Conservation (phyloP, 2,888 invertebrate genomes). For the Salpingus planirostris region DNA sequence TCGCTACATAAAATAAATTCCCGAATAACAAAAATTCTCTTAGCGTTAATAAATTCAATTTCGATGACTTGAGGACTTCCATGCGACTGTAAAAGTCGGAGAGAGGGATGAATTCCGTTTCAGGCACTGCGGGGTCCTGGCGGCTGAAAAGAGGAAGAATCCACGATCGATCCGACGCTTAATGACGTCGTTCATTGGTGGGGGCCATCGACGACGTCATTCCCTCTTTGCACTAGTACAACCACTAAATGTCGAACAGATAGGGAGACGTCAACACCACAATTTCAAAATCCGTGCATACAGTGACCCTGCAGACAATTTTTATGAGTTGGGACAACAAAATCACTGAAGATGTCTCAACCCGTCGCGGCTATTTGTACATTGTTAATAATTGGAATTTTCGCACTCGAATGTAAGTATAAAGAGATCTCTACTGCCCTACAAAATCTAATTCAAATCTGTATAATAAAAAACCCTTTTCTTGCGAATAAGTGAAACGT, state of each 20-base stretch:
- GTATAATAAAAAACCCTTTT: too few species aligned
- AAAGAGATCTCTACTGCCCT: not conserved
- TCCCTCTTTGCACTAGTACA: conserved; percentile 11
- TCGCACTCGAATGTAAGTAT: conserved; percentile 12
- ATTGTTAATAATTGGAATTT: conserved; percentile 6
- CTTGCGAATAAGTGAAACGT: too few species aligned
- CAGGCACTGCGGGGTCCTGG: too few species aligned
- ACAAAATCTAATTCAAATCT: too few species aligned
- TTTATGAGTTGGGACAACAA: conserved; percentile 16
- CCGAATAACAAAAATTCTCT: too few species aligned
- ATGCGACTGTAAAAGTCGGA: too few species aligned
- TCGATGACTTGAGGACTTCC: too few species aligned
- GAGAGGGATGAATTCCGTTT: too few species aligned
- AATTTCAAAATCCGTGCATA: conserved; percentile 12
- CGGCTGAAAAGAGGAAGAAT: too few species aligned
- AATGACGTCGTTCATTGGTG: conserved; percentile 11
- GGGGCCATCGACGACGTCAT: conserved; percentile 13
- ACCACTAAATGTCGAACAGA: conserved; percentile 15
- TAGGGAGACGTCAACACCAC: conserved; percentile 13
- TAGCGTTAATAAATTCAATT: too few species aligned
- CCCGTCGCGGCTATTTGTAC: conserved; percentile 5
- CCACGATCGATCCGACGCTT: conserved; percentile 13
- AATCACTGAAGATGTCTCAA: conserved; percentile 10
- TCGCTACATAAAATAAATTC: too few species aligned
- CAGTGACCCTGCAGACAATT: conserved; percentile 8